Percentiles rank a stretch among this genome's conserved stretches.
Conservation (phyloP, 2,888 invertebrate species). For the Notodonta ziczac region DNA sequence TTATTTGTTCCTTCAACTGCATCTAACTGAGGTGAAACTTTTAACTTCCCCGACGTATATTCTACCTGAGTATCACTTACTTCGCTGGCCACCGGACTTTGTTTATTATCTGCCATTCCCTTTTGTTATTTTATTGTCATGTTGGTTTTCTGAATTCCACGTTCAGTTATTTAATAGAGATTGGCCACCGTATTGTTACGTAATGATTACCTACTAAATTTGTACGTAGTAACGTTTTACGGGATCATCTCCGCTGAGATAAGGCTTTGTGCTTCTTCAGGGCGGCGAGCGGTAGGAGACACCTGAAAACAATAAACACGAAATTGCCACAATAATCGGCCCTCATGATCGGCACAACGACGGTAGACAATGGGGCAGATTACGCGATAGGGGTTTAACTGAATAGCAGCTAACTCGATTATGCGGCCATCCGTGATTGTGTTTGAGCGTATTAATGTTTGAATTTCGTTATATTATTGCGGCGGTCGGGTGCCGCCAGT, state of each 20-base stretch:
- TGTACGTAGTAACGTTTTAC: slow-evolving; percentile 55
- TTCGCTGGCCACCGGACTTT: slow-evolving; percentile 57
- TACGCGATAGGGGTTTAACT: slow-evolving; percentile 81
- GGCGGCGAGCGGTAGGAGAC: slow-evolving; percentile 61
- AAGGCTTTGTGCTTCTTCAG: slow-evolving; percentile 63
- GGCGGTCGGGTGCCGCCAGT: slow-evolving; percentile 66
- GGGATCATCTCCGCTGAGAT: slow-evolving; percentile 55
- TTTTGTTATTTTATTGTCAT: slow-evolving; percentile 46
- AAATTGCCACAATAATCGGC: slow-evolving; percentile 82
- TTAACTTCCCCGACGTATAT: slow-evolving; percentile 76
- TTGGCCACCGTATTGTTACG: slow-evolving; percentile 28
- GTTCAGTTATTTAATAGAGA: slow-evolving; percentile 25
- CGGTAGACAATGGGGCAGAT: slow-evolving; percentile 81
- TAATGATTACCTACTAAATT: slow-evolving; percentile 28
- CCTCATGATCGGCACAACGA: slow-evolving; percentile 77
- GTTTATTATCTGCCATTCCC: slow-evolving; percentile 54
- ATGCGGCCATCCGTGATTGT: slow-evolving; percentile 83
- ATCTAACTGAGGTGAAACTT: slow-evolving; percentile 76
- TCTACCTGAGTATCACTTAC: slow-evolving; percentile 71
- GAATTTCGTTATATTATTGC: slow-evolving; percentile 83
- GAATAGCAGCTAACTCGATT: slow-evolving; percentile 84
- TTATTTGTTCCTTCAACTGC: slow-evolving; percentile 81
- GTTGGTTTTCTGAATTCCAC: slow-evolving; percentile 25
- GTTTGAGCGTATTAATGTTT: slow-evolving; percentile 83
- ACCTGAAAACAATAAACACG: slow-evolving; percentile 81